Base-by-base conservation (phyloP, 1,140 invertebrate species). In the Periplaneta americana region DNA sequence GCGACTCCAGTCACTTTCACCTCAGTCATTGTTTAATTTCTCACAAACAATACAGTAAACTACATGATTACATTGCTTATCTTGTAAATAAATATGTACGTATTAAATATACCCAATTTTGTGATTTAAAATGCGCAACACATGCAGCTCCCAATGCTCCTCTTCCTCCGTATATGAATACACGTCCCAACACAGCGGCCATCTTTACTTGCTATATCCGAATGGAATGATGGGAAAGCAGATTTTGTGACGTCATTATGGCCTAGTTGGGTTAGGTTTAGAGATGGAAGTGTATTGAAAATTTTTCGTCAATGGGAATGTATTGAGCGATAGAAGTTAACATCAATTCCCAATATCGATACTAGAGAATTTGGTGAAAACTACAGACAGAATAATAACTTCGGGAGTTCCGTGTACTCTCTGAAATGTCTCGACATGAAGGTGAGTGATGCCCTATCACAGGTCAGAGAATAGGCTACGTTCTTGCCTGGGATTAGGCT, bases 111-210 rank as follows among this genome's bases (percentile, higher is more conserved):
- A 96, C 95, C 92, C 93, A 99, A 86, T 97, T 96, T 84, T 97
- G 94, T 11, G 92, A 90, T 90, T 98, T 98, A 85, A 99, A 98
- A 86, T 95, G 92, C 11, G 93, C 92, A 0, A 99, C 94, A 86
- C 96, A 95, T 80, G 92, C 92, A 5, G 94, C 93, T 28, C 98
- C 98, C 31, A 99, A 90, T 57, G 98, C 98, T 82, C 98, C 98
- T 87, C 94, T 94, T 11, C 98, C 98, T 81, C 98, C 98, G 86
- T 98, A 98, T 84, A 99, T 92, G 77, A 98, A 88, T 80, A 98
- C 94, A 87, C 93, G 93, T 86, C 94, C 93, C 5, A 87, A 80
- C 81, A 83, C 83, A 28, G 84, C 37, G 31, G 78, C 39, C 82
- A 82, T 82, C 32, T 82, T 80, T 35, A 34, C 31, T 39, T 48